These are phyloP conservation scores for Typhlomys cinereus DNA, from an alignment of 2,113 vertebrate species.

Conservation along the genomic window DNA sequence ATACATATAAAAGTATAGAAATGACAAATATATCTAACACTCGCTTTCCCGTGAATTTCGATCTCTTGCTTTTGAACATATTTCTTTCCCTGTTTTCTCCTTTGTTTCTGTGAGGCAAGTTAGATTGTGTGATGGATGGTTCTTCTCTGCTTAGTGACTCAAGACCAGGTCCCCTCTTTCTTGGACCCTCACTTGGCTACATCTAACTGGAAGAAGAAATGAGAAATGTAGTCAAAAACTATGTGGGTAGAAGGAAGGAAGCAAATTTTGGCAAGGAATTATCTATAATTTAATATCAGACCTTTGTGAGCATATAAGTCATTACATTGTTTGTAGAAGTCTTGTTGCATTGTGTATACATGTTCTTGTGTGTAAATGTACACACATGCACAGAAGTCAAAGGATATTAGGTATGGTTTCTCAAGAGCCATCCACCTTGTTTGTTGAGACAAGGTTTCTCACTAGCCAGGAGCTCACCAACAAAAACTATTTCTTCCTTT, in stretches of 20 bases:
- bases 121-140: neutral
- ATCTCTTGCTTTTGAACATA: neutral
- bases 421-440: neutral
- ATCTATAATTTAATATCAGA: neutral
- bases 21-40: neutral
- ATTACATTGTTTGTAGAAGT: neutral
- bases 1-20: neutral
- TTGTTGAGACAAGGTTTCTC: neutral
- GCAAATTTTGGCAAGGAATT: neutral
- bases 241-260: neutral
- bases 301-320: neutral
- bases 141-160: neutral
- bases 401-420: neutral
- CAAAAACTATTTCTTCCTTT: neutral
- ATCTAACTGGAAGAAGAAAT: neutral
- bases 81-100: neutral
- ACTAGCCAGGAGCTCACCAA: neutral
- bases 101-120: neutral
- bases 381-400: neutral
- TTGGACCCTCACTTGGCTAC: neutral
- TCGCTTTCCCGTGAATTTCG: neutral
- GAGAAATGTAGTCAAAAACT: neutral
- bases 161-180: neutral
- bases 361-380: neutral
- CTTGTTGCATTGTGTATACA: neutral